Evolutionary conservation across 2,113 vertebrate genomes (phyloP).

Genomic region (Ictalurus furcatus): DNA sequence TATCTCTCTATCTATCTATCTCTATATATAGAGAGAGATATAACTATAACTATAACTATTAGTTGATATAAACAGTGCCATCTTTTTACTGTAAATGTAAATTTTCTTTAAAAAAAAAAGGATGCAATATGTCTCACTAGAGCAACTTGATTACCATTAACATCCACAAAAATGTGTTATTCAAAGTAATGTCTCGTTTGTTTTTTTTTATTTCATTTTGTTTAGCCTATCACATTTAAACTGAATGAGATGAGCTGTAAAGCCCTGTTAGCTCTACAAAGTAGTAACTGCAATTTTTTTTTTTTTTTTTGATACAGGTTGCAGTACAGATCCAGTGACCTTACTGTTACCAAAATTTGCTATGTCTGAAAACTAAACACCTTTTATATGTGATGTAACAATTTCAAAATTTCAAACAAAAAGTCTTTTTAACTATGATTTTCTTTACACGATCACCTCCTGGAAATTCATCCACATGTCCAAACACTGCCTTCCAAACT

Average conservation of each 20-base stretch:
- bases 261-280: slow-evolving; percentile 27
- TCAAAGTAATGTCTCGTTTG: not conserved
- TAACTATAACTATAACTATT: not conserved
- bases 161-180: not conserved
- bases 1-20: slow-evolving; percentile 22
- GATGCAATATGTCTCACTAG: slow-evolving; percentile 64
- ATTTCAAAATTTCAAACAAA: slow-evolving; percentile 34
- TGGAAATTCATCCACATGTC: slow-evolving; percentile 55
- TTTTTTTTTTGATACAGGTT: not conserved
- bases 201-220: not conserved
- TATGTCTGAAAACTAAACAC: slow-evolving; percentile 13
- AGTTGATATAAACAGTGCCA: slow-evolving; percentile 45
- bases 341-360: slow-evolving; percentile 23
- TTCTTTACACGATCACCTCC: slow-evolving; percentile 56
- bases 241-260: not conserved
- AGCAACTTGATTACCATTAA: slow-evolving; percentile 28
- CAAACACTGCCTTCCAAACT: slow-evolving; percentile 67
- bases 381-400: slow-evolving; percentile 34
- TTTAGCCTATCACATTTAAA: slow-evolving; percentile 28
- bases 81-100: slow-evolving; percentile 45
- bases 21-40: not conserved
- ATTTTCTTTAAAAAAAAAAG: slow-evolving; percentile 38
- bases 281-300: not conserved
- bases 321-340: slow-evolving; percentile 29
- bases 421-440: slow-evolving; percentile 52